Evolutionary conservation across 2,797 vertebrate genomes (phyloP), one percentile per base, ranked within the genome.

Genomic region (Pipistrellus pipistrellus): DNA sequence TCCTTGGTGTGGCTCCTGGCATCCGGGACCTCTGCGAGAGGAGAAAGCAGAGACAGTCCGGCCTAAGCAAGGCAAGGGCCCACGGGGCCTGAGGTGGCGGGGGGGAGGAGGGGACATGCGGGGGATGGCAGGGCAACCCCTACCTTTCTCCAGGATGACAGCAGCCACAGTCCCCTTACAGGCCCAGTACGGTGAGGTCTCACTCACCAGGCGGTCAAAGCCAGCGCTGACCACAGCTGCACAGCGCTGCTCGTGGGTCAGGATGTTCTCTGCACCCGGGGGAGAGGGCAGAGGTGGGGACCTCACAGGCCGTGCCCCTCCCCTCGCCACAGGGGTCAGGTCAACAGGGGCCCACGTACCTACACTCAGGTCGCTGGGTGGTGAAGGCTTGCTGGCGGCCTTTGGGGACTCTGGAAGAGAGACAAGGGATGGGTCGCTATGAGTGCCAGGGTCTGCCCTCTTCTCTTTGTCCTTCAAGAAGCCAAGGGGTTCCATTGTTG

Each of bases 101-200:
- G 57, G 57, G 53, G 1, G 9, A 23, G 5, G n/a, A 1, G 15
- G 30, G 2, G 53, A 21, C 44, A 9, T 0, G 18, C 1, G 21
- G 6, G 35, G 1, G 15, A 25, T 44, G 46, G 7, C 38, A 17
- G 53, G 62, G 38, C 4, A 1, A 7, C 18, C 46, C 95, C 75
- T 96, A 98, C 98, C 98, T 83, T 88, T 96, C 94, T 98, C 98
- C 69, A 98, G 71, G 72, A 98, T 96, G 90, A 98, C 97, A 0
- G 97, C 97, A 0, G 98, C 98, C 94, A 98, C 91, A 0, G 93
- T 97, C 32, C 94, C 92, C 82, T 93, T 96, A 30, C 97, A 98
- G 75, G 82, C 96, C 48, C 23, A 18, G 90, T 97, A 97, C 0
- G 87, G 95, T 0, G 95, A 96, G 11, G 55, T 53, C 18, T 80